These are phyloP conservation scores for Hydrozoanthus gracilis DNA, from an alignment of 92 coral and sea anemone genomes.

Conservation along the genomic window DNA sequence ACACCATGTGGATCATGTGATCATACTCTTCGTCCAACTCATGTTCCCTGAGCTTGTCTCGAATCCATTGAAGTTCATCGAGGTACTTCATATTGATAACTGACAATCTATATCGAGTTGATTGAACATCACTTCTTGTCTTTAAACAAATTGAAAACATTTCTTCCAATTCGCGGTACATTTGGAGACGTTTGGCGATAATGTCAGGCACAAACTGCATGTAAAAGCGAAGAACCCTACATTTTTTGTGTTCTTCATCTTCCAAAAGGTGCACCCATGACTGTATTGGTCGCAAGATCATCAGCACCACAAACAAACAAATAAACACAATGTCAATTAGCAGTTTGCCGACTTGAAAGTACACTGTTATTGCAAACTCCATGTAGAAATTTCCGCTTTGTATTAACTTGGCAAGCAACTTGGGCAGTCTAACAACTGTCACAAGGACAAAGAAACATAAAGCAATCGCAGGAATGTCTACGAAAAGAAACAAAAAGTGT, in stretches of 20 bases:
- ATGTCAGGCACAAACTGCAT: conserved; percentile 91
- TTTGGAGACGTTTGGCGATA: conserved; percentile 69
- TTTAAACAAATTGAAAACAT: conserved; percentile 87
- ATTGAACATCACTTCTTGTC: conserved; percentile 38
- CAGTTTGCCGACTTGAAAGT: conserved; percentile 68
- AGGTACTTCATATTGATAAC: conserved; percentile 71
- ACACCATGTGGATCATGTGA: conserved; percentile 75
- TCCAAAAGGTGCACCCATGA: conserved; percentile 96
- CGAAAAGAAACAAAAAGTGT: conserved; percentile 76
- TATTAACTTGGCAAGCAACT: conserved; percentile 81
- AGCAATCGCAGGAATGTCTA: conserved; percentile 91
- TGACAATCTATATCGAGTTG: conserved; percentile 62
- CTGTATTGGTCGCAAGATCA: conserved; percentile 91
- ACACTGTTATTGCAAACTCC: conserved; percentile 92
- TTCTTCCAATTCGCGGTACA: conserved; percentile 91
- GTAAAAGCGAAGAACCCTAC: conserved; percentile 80
- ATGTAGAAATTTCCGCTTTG: conserved; percentile 88
- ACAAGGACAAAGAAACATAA: conserved; percentile 73
- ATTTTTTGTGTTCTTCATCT: conserved; percentile 90
- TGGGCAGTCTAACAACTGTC: conserved; percentile 85
- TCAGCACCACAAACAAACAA: conserved; percentile 77
- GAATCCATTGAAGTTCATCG: conserved; percentile 82
- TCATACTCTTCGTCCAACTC: conserved; percentile 80
- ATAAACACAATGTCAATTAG: conserved; percentile 84
- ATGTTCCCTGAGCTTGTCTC: conserved; percentile 72